Evolutionary conservation across 2,113 vertebrate species (phyloP), one percentile per base, ranked within the genome.

Genomic region (Albula goreensis): DNA sequence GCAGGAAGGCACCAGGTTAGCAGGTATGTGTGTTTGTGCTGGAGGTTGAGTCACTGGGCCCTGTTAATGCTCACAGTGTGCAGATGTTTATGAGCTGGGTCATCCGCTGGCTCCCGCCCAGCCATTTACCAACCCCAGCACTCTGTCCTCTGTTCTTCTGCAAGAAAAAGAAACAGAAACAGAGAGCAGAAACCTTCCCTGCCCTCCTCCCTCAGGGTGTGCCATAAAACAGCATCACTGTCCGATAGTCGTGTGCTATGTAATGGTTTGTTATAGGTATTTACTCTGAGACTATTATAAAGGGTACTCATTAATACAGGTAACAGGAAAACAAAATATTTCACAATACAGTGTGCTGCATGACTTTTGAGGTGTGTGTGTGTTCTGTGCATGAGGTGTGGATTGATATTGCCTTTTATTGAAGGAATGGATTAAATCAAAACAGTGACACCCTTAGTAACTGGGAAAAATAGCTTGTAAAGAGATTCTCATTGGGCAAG

Each of bases 1-100:
- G 82, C 78, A 83, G 13, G 50, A 81, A n/a, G 77, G 25, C 87
- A 19, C 3, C 86, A 88, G 78, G 17, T 84, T 87, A 84, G 57
- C 10, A 48, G 87, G 63, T 70, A 15, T 60, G 57, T n/a, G 22
- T 41, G 17, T n/a, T 22, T 22, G 13, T 70, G 63, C 63, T 51
- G 83, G 83, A 63, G 50, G 31, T 49, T 78, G n/a, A 15, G 63
- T 78, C 60, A 49, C 50, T 87, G 56, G 74, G 60, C 60, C 79
- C 41, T 41, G 57, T 52, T 81, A 74, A 78, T 90, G 87, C 52
- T 90, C 22, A 19, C n/a, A 70, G 51, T 78, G 84, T 41, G 88
- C 83, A 84, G 56, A 88, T 85, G 84, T 88, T 90, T 90, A 91
- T 88, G 89, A 92, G 92, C 86, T 88, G 92, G 93, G 92, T 91